Conservation (phyloP, 2,888 invertebrate genomes). For the Dryocosmus kuriphilus region DNA sequence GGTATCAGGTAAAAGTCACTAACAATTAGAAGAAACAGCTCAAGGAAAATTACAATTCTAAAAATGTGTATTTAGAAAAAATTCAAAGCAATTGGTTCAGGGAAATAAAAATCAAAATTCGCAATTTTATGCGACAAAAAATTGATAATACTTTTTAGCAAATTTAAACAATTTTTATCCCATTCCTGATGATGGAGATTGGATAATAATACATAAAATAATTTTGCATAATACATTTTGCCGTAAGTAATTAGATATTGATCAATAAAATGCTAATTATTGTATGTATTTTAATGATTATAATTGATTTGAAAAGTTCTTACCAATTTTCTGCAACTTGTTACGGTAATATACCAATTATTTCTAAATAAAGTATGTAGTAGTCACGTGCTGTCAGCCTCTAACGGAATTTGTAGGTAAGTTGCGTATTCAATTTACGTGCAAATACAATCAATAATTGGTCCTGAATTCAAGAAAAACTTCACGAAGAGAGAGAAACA, state of each 20-base stretch:
- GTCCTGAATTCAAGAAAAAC: too few species aligned
- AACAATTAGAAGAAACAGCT: background rate
- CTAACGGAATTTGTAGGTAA: background rate
- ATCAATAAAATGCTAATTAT: too few species aligned
- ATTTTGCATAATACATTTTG: too few species aligned
- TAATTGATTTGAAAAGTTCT: background rate
- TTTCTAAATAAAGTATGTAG: background rate
- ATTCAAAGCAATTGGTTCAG: background rate
- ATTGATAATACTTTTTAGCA: background rate
- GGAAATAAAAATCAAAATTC: background rate
- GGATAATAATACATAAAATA: too few species aligned
- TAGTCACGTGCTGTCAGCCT: background rate
- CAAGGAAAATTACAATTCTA: background rate
- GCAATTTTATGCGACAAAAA: background rate
- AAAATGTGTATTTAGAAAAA: background rate
- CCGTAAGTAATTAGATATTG: too few species aligned
- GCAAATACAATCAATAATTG: too few species aligned
- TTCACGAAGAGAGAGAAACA: too few species aligned
- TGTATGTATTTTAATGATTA: background rate
- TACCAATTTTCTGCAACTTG: background rate
- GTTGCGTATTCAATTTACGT: too few species aligned
- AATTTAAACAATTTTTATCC: background rate
- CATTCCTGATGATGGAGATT: too few species aligned
- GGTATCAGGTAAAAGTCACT: background rate
- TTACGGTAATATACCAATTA: background rate